These are phyloP conservation scores for Ceriagrion tenellum DNA, from an alignment of 2,888 invertebrate species.

Conservation along the genomic window DNA sequence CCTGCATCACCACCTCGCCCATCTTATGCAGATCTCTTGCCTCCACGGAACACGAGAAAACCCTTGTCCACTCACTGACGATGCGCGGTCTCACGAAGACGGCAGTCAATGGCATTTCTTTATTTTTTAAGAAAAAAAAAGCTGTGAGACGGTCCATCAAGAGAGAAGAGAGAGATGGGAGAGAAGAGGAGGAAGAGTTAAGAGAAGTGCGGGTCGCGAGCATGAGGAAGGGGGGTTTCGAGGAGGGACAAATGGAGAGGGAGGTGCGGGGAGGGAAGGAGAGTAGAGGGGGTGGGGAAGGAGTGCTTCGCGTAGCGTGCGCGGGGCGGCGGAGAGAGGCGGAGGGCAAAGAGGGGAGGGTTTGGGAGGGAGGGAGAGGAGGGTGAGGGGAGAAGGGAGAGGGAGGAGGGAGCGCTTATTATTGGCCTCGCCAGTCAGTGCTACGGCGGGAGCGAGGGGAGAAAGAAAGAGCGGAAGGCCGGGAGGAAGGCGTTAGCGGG, in stretches of 20 bases:
- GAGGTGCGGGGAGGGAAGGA: neutral
- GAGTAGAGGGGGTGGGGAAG: neutral
- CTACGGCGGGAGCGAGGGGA: constrained; percentile 57
- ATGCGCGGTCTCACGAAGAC: neutral
- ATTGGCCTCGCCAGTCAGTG: constrained; percentile 64
- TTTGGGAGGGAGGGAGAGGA: neutral
- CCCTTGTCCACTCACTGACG: neutral
- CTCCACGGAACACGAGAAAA: neutral
- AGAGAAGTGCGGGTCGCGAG: neutral
- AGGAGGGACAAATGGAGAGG: constrained; percentile 23
- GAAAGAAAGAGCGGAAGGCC: constrained; percentile 28
- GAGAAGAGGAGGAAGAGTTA: neutral
- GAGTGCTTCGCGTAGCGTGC: constrained; percentile 28
- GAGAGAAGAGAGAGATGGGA: neutral
- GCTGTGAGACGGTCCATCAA: neutral
- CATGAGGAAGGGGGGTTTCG: neutral
- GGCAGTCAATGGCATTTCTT: no score
- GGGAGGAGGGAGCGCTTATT: constrained; percentile 52
- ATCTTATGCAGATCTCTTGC: neutral
- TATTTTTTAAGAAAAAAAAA: no score
- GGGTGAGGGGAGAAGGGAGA: neutral
- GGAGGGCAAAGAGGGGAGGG: neutral
- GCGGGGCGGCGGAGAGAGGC: neutral
- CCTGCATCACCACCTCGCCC: neutral
- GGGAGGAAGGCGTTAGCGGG: neutral